Base-by-base conservation (phyloP, 1,140 invertebrate species). In the Drosophila lowei region DNA sequence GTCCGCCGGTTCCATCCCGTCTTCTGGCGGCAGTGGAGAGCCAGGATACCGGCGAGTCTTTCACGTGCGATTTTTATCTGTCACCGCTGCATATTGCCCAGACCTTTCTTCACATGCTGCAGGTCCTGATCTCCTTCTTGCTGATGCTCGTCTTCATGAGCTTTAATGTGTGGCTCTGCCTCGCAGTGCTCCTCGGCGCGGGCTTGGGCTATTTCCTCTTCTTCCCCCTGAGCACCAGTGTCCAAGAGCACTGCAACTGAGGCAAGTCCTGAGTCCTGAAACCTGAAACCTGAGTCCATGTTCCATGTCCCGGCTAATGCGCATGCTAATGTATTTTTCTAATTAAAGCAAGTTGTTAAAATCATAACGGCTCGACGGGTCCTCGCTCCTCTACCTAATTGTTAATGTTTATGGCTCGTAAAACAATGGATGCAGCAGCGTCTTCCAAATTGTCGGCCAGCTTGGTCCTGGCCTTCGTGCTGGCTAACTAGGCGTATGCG, bases 81-180 rank as follows among this genome's bases (percentile, higher is more conserved):
- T 43, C 59, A 6, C 18, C 30, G 15, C 47, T 66, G 72, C 97
- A 99, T 90, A 90, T 95, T 6, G 92, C 95, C 30, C 98, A 99
- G 92, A 98, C 98, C 2, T 70, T 95, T 1, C 93, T 99, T 1
- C 97, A 99, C 91, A 94, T 98, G 72, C 57, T 99, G 0, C 98
- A 99, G 92, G 95, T 99, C 30, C 94, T 96, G 2, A 92, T 98
- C 34, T 97, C 97, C 8, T 99, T 97, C 96, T 13, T 98, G 77
- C 94, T 99, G 18, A 99, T 99, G 98, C 93, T 99, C 91, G 95
- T 99, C 59, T 99, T 99, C 92, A 99, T 99, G 98, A 99, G 97
- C 0, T 99, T 98, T 48, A 85, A 86, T 23, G 73, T 85, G 6
- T 86, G 81, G 81, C 92, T 99, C 5, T 98, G 97, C 86, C 56